Evolutionary conservation across 2,888 invertebrate genomes (phyloP), one percentile per base, ranked within the genome.

Genomic region (Altica lythri): DNA sequence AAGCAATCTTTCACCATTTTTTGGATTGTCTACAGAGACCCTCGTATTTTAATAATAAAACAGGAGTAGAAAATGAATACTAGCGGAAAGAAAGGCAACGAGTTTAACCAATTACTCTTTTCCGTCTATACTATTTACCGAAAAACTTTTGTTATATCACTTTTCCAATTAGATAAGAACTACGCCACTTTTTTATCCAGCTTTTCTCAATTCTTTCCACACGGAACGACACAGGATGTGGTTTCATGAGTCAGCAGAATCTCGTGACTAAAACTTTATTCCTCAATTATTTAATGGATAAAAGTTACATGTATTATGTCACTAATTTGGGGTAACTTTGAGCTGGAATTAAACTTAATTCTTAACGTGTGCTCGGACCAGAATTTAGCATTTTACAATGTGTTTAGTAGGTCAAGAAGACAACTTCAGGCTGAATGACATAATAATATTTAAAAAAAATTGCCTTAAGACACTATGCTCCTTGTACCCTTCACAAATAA

Each of bases 61-160:
- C n/a, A n/a, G 64, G 64, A 70, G 70, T 69, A 70, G 69, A 68
- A 67, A 70, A 70, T 69, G 68, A 69, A 69, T 66, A 66, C 67
- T 59, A 57, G 57, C 59, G 59, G 50, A 17, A 18, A 14, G 12
- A 16, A 32, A 40, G 63, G 64, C 66, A 69, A 67, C 63, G 68
- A 64, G 63, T 63, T 58, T 60, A 63, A 65, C 65, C 68, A 66
- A 65, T 69, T 69, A 68, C 68, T 68, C 66, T 64, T 65, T 61
- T 57, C 63, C 60, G 55, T 55, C 52, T 48, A 55, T 45, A 55
- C 49, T 49, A 45, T 50, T 55, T 55, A 46, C 50, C 38, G 45
- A 49, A 55, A 55, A 55, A 55, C 49, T 55, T 54, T 50, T 25
- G 49, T 45, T 50, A 55, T 55, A 55, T 50, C 54, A 50, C 45